phyloP scores from a whole-genome alignment of 2,888 invertebrate genomes.

The Meta bourneti region DNA sequence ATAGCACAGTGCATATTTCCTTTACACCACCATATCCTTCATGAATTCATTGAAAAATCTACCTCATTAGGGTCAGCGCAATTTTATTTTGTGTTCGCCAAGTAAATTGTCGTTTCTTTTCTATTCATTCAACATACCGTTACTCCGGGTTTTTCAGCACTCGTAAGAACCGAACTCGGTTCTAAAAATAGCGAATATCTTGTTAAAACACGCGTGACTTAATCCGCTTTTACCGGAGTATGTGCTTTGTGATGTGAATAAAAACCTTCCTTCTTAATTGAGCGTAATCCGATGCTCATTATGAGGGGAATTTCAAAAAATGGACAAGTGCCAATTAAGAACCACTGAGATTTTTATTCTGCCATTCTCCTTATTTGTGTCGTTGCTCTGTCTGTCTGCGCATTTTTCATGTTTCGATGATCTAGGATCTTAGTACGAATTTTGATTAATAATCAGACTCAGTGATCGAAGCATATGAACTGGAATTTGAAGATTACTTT shows the following conservation, averaged over 20 bases:
- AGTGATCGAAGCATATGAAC: too few species aligned
- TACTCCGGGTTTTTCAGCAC: neutral
- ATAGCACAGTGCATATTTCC: too few species aligned
- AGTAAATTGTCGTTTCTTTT: neutral
- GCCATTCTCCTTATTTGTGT: neutral
- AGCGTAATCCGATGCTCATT: slow-evolving; percentile 32
- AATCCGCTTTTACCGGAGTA: neutral
- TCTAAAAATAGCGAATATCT: neutral
- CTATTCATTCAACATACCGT: neutral
- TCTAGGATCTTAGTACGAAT: too few species aligned
- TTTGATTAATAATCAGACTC: too few species aligned
- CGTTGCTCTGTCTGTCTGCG: neutral
- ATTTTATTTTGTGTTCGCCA: neutral
- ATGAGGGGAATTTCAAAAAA: slow-evolving; percentile 23
- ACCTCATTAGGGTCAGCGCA: neutral
- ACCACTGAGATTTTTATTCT: neutral
- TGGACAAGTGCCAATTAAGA: slow-evolving; percentile 22
- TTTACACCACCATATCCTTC: too few species aligned
- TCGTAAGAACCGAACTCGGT: neutral
- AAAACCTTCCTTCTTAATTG: neutral
- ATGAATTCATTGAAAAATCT: neutral
- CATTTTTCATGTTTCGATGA: neutral
- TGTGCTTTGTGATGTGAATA: neutral
- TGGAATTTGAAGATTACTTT: too few species aligned
- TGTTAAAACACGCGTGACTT: neutral